Percentiles rank a stretch among this genome's conserved stretches.
These are phyloP conservation scores for Meloidogyne floridensis DNA, from an alignment of 1,140 invertebrate species.

Conservation along the genomic window DNA sequence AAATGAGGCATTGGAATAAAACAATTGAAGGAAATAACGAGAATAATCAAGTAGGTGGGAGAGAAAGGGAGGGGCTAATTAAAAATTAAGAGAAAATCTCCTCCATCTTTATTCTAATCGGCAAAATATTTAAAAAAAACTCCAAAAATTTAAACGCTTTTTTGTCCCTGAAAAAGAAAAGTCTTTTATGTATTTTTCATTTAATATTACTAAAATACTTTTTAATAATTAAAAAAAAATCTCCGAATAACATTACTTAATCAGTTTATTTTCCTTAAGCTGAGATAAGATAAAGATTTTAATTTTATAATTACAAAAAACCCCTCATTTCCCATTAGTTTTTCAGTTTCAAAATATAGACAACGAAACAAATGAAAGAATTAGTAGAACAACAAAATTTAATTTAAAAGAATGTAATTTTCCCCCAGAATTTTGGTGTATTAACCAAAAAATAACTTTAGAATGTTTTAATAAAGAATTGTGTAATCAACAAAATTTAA, in stretches of 20 bases:
- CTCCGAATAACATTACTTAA: too few relatives aligned
- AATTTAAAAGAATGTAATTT: background rate
- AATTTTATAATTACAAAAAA: background rate
- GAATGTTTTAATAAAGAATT: conserved; percentile 17
- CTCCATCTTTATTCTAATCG: too few relatives aligned
- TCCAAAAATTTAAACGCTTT: too few relatives aligned
- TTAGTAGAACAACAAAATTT: background rate
- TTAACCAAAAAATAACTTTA: background rate
- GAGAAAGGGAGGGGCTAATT: background rate
- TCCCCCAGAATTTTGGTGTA: conserved; percentile 31
- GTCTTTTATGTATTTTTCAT: too few relatives aligned
- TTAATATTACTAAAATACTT: too few relatives aligned
- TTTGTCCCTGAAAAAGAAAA: too few relatives aligned
- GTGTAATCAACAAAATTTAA: conserved; percentile 9
- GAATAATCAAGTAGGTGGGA: background rate
- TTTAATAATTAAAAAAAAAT: too few relatives aligned
- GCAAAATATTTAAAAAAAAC: too few relatives aligned
- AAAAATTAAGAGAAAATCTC: background rate
- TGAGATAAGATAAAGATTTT: too few relatives aligned
- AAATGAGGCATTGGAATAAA: conserved; percentile 36
- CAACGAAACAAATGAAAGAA: too few relatives aligned
- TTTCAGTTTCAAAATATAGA: conserved; percentile 7
- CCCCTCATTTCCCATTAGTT: background rate
- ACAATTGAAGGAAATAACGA: conserved; percentile 7
- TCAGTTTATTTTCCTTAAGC: too few relatives aligned